phyloP scores from a whole-genome alignment of 2,113 vertebrate genomes.

The Ochotona princeps region DNA sequence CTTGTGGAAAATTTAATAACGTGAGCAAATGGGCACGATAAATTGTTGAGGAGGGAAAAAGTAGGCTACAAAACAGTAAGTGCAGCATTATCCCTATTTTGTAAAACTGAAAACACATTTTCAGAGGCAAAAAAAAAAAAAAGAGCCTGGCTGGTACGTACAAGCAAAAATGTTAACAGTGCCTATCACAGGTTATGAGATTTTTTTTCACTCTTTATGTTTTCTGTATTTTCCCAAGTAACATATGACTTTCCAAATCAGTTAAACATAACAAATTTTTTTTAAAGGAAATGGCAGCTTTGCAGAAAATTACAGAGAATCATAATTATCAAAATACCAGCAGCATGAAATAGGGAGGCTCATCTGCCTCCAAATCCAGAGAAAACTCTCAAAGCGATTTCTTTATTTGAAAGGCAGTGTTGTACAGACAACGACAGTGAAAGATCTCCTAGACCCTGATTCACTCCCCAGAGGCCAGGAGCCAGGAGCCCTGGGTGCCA shows the following conservation, averaged over 20 bases:
- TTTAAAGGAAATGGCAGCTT: conserved; percentile 62
- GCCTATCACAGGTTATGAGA: conserved; percentile 19
- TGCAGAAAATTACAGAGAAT: conserved; percentile 56
- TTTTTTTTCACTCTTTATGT: conserved; percentile 57
- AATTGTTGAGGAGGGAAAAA: conserved; percentile 66
- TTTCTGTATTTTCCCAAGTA: conserved; percentile 67
- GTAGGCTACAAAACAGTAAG: conserved; percentile 60
- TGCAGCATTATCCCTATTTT: conserved; percentile 68
- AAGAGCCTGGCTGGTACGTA: conserved; percentile 35
- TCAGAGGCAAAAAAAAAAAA: conserved; percentile 57
- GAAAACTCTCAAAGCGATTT: background rate
- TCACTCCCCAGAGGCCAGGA: no score
- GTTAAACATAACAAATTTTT: conserved; percentile 59
- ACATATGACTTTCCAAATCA: conserved; percentile 56
- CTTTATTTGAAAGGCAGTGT: no score
- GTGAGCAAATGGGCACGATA: conserved; percentile 72
- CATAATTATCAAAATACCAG: conserved; percentile 49
- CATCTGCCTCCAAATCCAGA: background rate
- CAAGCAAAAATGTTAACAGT: conserved; percentile 68
- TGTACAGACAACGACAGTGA: no score
- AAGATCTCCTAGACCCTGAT: no score
- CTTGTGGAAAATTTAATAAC: conserved; percentile 68
- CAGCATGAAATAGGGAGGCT: conserved; percentile 32
- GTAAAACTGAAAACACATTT: conserved; percentile 69
- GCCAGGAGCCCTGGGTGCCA: no score